Percentiles rank a stretch among this genome's conserved stretches.
Conservation (phyloP, 2,113 vertebrate species). For the Platanista minor region DNA sequence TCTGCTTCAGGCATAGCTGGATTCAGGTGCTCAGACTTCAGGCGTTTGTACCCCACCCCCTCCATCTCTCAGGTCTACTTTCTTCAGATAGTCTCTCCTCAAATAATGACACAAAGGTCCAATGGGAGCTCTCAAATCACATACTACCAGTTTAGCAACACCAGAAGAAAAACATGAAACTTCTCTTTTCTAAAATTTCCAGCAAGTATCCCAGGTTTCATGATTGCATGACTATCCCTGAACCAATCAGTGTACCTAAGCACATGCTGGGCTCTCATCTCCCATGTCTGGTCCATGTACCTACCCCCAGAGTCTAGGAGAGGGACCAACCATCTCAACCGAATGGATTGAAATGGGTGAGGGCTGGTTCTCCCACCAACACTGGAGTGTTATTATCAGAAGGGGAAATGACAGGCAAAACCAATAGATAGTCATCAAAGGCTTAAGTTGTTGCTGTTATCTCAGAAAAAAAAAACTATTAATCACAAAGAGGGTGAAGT, state of each 20-base stretch:
- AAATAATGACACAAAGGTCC: background rate
- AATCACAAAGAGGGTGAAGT: background rate
- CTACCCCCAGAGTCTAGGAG: background rate
- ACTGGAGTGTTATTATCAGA: background rate
- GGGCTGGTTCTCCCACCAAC: background rate
- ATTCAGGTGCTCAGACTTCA: background rate
- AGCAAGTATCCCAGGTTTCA: background rate
- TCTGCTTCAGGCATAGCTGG: background rate
- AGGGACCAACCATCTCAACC: background rate
- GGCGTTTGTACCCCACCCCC: background rate
- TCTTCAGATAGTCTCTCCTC: background rate
- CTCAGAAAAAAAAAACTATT: background rate
- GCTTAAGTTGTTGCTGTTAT: background rate
- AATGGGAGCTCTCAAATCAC: background rate
- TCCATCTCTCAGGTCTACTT: background rate
- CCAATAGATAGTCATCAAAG: background rate
- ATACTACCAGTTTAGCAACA: background rate
- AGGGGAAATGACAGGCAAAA: background rate
- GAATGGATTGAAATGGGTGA: background rate
- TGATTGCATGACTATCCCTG: background rate
- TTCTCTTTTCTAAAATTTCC: background rate
- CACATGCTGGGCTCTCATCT: background rate
- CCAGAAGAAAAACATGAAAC: background rate
- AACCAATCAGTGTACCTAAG: background rate
- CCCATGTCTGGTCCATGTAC: too few species aligned